Base-by-base conservation (phyloP, 30 jellyfish, hydroid and myxozoan species). In the Catostylus mosaicus region DNA sequence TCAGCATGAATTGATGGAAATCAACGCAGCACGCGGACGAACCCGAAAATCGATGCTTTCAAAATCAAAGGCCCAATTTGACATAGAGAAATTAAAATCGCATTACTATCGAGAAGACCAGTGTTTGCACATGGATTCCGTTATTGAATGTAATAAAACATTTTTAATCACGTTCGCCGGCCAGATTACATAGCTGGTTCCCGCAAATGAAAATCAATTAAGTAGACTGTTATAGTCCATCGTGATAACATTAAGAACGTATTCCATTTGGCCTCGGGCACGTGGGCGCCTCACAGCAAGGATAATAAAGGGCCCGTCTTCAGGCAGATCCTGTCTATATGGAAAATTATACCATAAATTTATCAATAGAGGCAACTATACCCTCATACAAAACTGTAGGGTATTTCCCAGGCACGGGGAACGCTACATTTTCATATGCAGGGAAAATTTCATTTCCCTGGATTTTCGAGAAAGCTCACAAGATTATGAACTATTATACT, bases 171-270 rank as follows among this genome's bases (percentile, higher is more conserved):
- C 54, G 52, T 29, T 35, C 57, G 75, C 71, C 18, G 63, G 62
- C 31, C 5, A 6, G 73, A 74, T 31, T 74, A 74, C 51, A 63
- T 26, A 22, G 62, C 75, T 33, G 26, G 66, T 72, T 72, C 54
- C 84, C 73, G 75, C 85, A 60, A 74, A 74, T 56, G 73, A 74
- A 72, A 36, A 52, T 74, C 57, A 74, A 50, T 74, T 50, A 60
- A 34, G 62, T 8, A 36, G 61, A 31, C 85, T 19, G 85, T 74
- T 51, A 40, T 54, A 33, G 56, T 50, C 62, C 40, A 60, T 66
- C 57, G 30, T 33, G 52, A 10, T 23, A 30, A 31, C n/a, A 51
- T 30, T 32, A 74, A 30, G 52, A 54, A 29, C 6, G 10, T 35
- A 22, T 68, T 68, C 24, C 38, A 43, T 1, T 34, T 34, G 4